Percentiles rank a stretch among this genome's conserved stretches.
Conservation (phyloP, 2,797 vertebrate genomes). For the Arctocebus calabarensis region DNA sequence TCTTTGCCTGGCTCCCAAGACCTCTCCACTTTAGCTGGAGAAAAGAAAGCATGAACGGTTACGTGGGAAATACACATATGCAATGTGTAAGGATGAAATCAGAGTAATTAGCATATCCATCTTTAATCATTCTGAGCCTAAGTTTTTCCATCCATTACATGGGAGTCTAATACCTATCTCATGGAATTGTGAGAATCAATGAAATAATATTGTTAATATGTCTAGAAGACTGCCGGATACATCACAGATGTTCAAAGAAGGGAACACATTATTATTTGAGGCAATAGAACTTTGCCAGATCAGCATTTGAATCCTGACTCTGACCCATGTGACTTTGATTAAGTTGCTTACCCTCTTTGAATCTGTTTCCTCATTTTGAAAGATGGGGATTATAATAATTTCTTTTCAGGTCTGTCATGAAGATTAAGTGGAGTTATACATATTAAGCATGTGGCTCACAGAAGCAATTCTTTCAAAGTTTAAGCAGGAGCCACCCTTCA, state of each 20-base stretch:
- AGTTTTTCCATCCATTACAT: neutral
- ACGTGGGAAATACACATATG: neutral
- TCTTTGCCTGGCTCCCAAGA: neutral
- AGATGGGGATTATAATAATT: neutral
- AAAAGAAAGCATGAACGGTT: neutral
- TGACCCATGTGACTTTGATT: neutral
- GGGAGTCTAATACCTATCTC: neutral
- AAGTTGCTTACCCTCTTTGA: constrained; percentile 10
- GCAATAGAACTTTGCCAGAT: neutral
- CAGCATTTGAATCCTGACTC: constrained; percentile 23
- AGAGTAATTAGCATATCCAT: neutral
- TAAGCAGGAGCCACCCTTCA: constrained; percentile 38
- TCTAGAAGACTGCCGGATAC: neutral
- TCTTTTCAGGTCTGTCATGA: constrained; percentile 18
- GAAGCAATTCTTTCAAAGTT: neutral
- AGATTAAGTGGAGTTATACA: constrained; percentile 31
- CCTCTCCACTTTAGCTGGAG: neutral
- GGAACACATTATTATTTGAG: neutral
- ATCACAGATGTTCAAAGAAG: neutral
- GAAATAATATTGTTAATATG: neutral
- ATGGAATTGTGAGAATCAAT: neutral
- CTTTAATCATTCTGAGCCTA: constrained; percentile 7
- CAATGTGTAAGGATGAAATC: neutral
- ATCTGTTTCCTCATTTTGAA: constrained; percentile 58
- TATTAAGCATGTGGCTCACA: neutral